A percentile compares a stretch with the other conserved stretches of the same genome.
Conservation (phyloP, 37 sponge, comb jelly and placozoan genomes). For the Ianthella basta region DNA sequence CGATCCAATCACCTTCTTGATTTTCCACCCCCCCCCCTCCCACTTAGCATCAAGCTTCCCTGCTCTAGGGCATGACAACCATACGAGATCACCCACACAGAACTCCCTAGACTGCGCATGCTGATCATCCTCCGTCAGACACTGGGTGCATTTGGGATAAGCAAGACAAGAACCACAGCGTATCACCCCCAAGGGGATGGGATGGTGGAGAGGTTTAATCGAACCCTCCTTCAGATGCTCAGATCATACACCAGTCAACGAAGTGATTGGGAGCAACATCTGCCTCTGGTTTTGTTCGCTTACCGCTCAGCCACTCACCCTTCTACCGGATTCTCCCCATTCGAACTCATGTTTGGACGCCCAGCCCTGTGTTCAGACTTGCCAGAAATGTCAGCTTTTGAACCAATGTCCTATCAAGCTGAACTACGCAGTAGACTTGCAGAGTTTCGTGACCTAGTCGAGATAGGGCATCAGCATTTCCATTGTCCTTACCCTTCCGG, state of each 20-base stretch:
- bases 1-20: background rate
- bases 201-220: constrained; percentile 70
- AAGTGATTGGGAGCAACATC: constrained; percentile 62
- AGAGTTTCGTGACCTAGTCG: no score
- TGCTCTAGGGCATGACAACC: constrained; percentile 66
- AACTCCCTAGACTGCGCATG: constrained; percentile 13
- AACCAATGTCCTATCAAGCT: no score
- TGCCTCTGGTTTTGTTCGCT: constrained; percentile 57
- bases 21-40: no score
- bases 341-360: no score
- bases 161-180: background rate
- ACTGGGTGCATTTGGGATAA: constrained; percentile 52
- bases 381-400: no score
- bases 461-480: no score
- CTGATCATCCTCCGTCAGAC: constrained; percentile 46
- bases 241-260: constrained; percentile 40
- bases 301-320: constrained; percentile 43
- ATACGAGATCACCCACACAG: constrained; percentile 49
- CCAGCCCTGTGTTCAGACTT: no score
- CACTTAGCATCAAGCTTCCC: constrained; percentile 70
- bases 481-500: no score
- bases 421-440: no score
- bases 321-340: no score
- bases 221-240: constrained; percentile 52
- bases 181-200: background rate